Percentiles rank a stretch among this genome's conserved stretches.
Evolutionary conservation across 2,888 invertebrate species (phyloP).

Genomic region (Parapristionchus giblindavisi): DNA sequence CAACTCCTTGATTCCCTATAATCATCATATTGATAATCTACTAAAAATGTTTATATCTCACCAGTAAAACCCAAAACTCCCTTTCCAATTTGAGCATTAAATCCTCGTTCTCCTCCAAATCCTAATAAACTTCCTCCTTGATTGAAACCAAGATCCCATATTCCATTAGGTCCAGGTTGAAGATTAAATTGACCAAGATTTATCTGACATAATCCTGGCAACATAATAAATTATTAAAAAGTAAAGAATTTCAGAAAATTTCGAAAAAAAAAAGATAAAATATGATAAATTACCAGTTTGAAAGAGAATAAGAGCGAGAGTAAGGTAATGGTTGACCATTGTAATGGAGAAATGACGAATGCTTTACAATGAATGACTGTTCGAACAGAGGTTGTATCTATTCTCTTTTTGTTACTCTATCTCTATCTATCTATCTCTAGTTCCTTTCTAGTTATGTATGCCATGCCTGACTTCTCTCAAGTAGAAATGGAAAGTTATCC

Average conservation of each 20-base stretch:
- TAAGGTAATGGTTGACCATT: no score
- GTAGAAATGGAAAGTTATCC: not conserved
- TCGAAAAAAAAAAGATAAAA: not conserved
- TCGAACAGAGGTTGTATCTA: no score
- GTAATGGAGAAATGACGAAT: no score
- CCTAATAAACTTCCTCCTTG: slow-evolving; percentile 61
- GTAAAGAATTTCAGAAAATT: not conserved
- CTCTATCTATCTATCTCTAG: not conserved
- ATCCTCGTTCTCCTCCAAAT: slow-evolving; percentile 59
- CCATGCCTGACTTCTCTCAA: not conserved
- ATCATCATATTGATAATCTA: not conserved
- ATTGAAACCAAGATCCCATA: slow-evolving; percentile 53
- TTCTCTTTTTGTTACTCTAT: not conserved
- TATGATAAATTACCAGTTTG: not conserved
- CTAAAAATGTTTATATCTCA: not conserved
- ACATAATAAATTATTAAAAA: not conserved
- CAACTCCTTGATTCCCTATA: not conserved
- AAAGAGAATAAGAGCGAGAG: not conserved
- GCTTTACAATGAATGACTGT: not conserved
- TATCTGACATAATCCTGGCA: not conserved
- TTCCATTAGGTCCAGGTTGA: slow-evolving; percentile 40
- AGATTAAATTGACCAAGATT: slow-evolving; percentile 43
- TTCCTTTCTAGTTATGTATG: not conserved
- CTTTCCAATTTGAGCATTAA: slow-evolving; percentile 40
- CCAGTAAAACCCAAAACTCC: slow-evolving; percentile 22